Base-by-base conservation (phyloP, 2,888 invertebrate species). In the Notocelia uddmanniana region DNA sequence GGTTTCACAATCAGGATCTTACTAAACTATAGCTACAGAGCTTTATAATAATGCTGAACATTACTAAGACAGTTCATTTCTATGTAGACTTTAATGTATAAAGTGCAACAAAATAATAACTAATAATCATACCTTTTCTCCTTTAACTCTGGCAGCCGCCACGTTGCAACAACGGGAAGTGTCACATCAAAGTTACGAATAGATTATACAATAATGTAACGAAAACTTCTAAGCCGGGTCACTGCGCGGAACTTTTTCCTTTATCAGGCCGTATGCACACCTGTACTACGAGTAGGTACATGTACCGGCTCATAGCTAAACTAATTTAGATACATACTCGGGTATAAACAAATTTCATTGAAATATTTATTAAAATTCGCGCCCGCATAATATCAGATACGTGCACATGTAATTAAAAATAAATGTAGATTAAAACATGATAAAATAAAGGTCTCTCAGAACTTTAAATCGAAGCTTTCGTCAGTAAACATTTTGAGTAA, bases 401-500 rank as follows among this genome's bases (percentile, higher is more conserved):
- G 45, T 13, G n/a, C n/a, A n/a, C n/a, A 45, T 2, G 8, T 8
- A 45, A n/a, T 8, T 31, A 45, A 45, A n/a, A 45, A n/a, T n/a
- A 8, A n/a, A 45, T 8, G 6, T 6, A 45, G 1, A 3, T 45
- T 15, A 41, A 41, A 41, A 3, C 8, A 8, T 45, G 3, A 45
- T 5, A n/a, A 45, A 45, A n/a, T 8, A 8, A 6, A 60, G n/a
- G 21, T 8, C 26, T 60, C 66, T 79, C 77, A 85, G 34, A 82
- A 70, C 74, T 80, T 71, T 77, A 86, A 87, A 80, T 89, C 86
- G 76, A 85, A 91, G 78, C 78, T 80, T 84, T 92, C 91, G 68
- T 93, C 91, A 1, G 88, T 89, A 74, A 93, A 89, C 69, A 92
- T 75, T 77, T 91, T 86, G 5, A 89, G 79, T 68, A 92, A 80